Evolutionary conservation across 2,797 vertebrate species (phyloP), one percentile per base, ranked within the genome.

Genomic region (Thalassophryne amazonica): DNA sequence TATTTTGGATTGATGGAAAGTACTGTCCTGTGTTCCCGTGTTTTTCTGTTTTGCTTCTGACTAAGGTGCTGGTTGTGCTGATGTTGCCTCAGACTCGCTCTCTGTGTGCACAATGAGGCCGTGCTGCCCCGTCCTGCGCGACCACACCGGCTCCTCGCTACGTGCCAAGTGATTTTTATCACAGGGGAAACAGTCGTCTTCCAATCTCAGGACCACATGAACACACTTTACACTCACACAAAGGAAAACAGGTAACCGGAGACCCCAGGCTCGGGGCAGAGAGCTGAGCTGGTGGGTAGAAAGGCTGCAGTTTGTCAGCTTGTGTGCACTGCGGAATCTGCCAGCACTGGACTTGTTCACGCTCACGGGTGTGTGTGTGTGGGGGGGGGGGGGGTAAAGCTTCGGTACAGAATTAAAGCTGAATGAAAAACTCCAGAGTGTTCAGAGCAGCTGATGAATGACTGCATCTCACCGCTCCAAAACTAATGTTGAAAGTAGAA

Each of bases 81-180:
- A 61, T 69, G 52, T 70, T 41, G 61, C 65, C 76, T 53, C 46
- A 64, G 79, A 56, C 64, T 68, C 69, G 39, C 64, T 25, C 75
- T 45, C 64, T 76, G 66, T 73, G 74, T 69, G 72, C 61, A 60
- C 74, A n/a, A n/a, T 69, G 69, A 73, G 15, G 46, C 25, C 10
- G 25, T 80, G 79, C 65, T 69, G 66, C 75, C 61, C 69, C 60
- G 74, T 83, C 25, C 81, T 80, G 84, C 69, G 68, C 78, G 41
- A 82, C 60, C 73, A 84, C 83, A 87, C 64, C 73, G 84, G 87
- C 91, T 91, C 81, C 83, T 89, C 5, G 47, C 69, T 62, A 79
- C 83, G 87, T 93, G 91, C 93, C 91, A 92, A 92, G 64, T 85
- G 92, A 94, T 96, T 93, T 89, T 93, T 95, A 93, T 92, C 79